Evolutionary conservation across 2,888 invertebrate genomes (phyloP), one percentile per base, ranked within the genome.

Genomic region (Andrena dorsata): DNA sequence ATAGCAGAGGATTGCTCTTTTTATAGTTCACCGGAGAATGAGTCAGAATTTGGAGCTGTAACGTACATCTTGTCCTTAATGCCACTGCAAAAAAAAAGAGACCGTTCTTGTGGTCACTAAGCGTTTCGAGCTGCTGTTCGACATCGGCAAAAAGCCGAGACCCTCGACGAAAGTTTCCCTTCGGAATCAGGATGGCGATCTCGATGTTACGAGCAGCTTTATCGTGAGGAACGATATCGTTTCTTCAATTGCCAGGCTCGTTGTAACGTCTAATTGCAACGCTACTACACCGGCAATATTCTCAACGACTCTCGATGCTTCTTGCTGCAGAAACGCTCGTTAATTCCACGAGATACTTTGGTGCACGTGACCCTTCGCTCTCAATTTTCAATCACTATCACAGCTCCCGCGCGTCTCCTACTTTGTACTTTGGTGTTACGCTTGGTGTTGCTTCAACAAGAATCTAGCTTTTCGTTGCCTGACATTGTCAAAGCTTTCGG

Each of bases 211-310:
- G 80, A 65, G 64, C 74, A 65, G 61, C 41, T 69, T 81, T 65
- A 74, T 69, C 74, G 74, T 69, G 28, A 80, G 20, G 41, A 80
- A 80, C 68, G 81, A 60, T 80, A 80, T 58, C 74, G 73, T 60
- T 74, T 20, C 81, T 69, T 58, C 68, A 60, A 74, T 70, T 73
- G 73, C 49, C 23, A 23, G 61, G n/a, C 32, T 63, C 51, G 58
- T 30, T 58, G 49, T 13, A 30, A 26, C 69, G 41, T 70, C 68
- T 81, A 81, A 81, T 81, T 81, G 81, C 69, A 64, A 47, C 28
- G 63, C 60, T 51, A 74, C 73, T 41, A 30, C 56, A 10, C 72
- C 74, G 35, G 81, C 71, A 69, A 71, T 80, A 65, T 64, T 65
- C 81, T 60, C 64, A 10, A 80, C 53, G 80, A 60, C 26, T 2